Evolutionary conservation across 2,113 vertebrate species (phyloP).

Genomic region (Vulpes ferrilata): DNA sequence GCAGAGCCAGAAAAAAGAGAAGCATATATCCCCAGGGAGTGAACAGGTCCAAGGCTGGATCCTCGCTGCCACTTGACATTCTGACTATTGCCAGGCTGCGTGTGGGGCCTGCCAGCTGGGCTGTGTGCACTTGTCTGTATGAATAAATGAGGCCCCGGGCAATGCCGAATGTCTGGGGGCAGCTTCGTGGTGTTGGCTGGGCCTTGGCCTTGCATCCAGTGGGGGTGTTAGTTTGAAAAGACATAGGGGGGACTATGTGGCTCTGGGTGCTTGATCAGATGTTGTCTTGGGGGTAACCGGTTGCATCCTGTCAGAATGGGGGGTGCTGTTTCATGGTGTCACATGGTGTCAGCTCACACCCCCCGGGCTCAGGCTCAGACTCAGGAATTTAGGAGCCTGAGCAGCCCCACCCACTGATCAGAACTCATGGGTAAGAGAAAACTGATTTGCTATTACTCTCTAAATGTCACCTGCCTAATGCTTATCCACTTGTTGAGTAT

Average conservation of each 20-base stretch:
- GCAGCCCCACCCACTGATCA: too few species aligned
- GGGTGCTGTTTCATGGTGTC: background rate
- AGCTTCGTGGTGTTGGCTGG: background rate
- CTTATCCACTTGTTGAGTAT: background rate
- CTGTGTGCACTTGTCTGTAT: accelerated
- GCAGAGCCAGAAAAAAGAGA: background rate
- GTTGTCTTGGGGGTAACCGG: background rate
- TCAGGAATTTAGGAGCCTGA: background rate
- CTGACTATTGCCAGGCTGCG: background rate
- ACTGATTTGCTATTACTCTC: background rate
- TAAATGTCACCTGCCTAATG: background rate
- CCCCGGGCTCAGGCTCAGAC: background rate
- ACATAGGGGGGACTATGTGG: background rate
- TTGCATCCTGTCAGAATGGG: too few species aligned
- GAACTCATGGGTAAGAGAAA: background rate
- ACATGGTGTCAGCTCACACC: background rate
- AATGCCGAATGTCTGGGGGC: too few species aligned
- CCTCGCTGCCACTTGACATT: accelerated
- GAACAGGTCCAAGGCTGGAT: background rate
- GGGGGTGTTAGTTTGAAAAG: background rate
- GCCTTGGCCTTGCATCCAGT: background rate
- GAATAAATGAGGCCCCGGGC: background rate
- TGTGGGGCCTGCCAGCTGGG: accelerated
- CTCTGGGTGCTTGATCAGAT: background rate
- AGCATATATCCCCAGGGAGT: background rate